phyloP scores from a whole-genome alignment of 2,797 vertebrate genomes.

The Pangasius macronema region DNA sequence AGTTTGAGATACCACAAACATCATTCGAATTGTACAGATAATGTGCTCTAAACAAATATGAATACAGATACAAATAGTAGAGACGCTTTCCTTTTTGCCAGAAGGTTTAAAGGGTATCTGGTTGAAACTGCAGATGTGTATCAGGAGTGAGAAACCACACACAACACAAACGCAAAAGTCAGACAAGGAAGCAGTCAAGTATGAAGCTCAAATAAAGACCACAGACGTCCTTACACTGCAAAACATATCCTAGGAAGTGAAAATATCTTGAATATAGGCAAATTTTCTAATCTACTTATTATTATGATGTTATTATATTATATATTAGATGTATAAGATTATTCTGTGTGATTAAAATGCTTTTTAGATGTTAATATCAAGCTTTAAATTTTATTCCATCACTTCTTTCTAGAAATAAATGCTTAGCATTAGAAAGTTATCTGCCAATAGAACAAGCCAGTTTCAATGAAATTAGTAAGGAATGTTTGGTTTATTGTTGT shows the following conservation, averaged over 20 bases:
- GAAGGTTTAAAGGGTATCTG: background rate
- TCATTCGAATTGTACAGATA: background rate
- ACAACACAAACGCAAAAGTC: background rate
- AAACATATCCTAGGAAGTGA: background rate
- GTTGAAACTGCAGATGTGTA: background rate
- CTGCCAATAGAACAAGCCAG: background rate
- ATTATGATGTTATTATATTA: background rate
- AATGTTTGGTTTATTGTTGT: background rate
- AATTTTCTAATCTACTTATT: background rate
- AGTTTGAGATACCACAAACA: background rate
- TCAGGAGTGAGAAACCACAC: background rate
- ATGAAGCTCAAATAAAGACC: background rate
- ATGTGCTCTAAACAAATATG: background rate
- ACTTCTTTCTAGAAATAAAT: background rate
- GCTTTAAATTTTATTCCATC: background rate
- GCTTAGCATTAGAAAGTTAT: background rate
- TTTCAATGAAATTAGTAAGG: background rate
- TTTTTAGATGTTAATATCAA: background rate
- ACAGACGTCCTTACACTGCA: background rate
- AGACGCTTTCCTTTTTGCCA: no score
- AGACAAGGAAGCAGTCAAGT: background rate
- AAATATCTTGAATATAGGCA: background rate
- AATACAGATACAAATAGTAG: background rate
- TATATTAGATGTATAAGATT: background rate
- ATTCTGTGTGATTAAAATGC: background rate